Conservation (phyloP, 2,888 invertebrate genomes). For the Polymixis lichenea region DNA sequence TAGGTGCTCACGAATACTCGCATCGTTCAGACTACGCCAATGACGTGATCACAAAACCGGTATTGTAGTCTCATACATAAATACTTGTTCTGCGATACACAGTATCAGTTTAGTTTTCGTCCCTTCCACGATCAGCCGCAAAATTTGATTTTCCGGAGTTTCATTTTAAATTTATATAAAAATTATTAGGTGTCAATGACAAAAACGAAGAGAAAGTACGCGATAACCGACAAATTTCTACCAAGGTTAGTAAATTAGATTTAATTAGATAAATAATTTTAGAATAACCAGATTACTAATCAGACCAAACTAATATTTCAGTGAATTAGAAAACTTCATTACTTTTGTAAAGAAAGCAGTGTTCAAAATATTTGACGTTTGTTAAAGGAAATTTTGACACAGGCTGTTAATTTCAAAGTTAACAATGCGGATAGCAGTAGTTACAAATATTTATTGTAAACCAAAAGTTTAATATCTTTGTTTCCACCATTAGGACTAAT, state of each 20-base stretch:
- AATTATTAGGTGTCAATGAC: constrained; percentile 90
- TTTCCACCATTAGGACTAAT: neutral
- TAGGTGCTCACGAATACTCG: constrained; percentile 61
- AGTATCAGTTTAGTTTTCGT: constrained; percentile 75
- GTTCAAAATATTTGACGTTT: neutral
- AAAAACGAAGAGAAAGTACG: constrained; percentile 89
- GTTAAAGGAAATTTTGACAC: neutral
- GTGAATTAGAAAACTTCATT: neutral
- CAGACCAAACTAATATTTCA: neutral
- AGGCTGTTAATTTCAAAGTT: neutral
- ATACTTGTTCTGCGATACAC: constrained; percentile 69
- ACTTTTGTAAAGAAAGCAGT: neutral
- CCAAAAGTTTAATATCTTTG: neutral
- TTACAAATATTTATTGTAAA: neutral
- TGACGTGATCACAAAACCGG: constrained; percentile 70
- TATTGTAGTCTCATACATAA: constrained; percentile 73
- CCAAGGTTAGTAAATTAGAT: constrained; percentile 83
- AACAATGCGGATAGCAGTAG: neutral
- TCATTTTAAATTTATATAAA: constrained; percentile 78
- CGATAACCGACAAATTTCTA: constrained; percentile 89
- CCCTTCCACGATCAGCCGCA: constrained; percentile 77
- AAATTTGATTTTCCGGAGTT: constrained; percentile 80
- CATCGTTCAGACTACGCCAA: constrained; percentile 34
- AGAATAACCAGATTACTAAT: constrained; percentile 15
- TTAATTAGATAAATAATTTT: constrained; percentile 18